Base-by-base conservation (phyloP, 2,113 vertebrate genomes). In the Columba janthina region DNA sequence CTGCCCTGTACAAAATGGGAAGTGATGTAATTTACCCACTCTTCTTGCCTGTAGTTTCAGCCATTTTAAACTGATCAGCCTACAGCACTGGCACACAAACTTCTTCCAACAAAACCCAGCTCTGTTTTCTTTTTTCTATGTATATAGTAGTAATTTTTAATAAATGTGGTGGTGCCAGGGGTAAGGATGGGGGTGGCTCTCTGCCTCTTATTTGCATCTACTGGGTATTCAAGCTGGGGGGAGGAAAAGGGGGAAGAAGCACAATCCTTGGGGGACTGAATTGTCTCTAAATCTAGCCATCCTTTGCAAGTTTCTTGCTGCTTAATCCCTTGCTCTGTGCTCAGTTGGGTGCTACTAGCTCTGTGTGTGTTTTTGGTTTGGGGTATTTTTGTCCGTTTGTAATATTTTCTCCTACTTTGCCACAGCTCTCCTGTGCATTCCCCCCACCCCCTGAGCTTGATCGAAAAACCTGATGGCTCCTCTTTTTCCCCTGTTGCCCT, bases 91-190 rank as follows among this genome's bases (percentile, higher is more conserved):
- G 84, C 44, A 81, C 94, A 92, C 62, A 65, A 94, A 93, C 58
- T 71, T 93, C 61, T 92, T 24, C 42, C 83, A 42, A 58, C 58
- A 77, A 58, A 51, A 21, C 40, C 25, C 34, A 26, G 24, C 66
- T 56, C 17, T 6, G 20, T 58, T 95, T 86, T 64, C 12, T 54
- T 91, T 94, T 94, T 74, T 60, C 13, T 97, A 90, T 97, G 97
- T 98, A 97, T 50, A 97, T 71, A 95, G 65, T 94, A 96, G 92
- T 96, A 77, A 96, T 98, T 98, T 98, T 98, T 98, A 98, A 98
- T 98, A 98, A 98, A 98, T 93, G 97, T 98, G 79, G 84, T 97
- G 94, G 79, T 88, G 76, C 65, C 79, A 72, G 74, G 73, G 53
- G 32, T 54, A 31, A 72, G 11, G 40, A 8, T 40, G 6, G 20